Percentiles rank a stretch among this genome's conserved stretches.
phyloP scores from a whole-genome alignment of 2,797 vertebrate species.

The Thunnus albacares region DNA sequence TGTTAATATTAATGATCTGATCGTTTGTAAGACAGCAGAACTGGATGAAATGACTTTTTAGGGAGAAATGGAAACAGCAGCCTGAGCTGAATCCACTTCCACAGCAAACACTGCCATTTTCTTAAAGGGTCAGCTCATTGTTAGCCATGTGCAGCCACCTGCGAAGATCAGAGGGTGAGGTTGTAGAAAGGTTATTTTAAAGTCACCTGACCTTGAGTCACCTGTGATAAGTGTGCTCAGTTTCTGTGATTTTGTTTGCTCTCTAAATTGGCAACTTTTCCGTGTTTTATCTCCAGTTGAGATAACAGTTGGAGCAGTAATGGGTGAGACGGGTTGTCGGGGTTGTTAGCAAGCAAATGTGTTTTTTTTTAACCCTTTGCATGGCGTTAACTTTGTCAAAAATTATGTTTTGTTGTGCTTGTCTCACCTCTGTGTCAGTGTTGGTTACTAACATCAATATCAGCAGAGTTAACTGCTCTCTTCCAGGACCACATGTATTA shows the following conservation, averaged over 20 bases:
- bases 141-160: constrained; percentile 5
- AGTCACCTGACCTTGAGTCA: constrained; percentile 50
- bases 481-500: constrained; percentile 5
- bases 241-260: constrained; percentile 53
- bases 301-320: constrained; percentile 63
- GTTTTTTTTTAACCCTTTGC: constrained; percentile 43
- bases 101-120: constrained; percentile 45
- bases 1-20: constrained; percentile 32
- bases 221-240: constrained; percentile 34
- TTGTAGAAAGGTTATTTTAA: constrained; percentile 39
- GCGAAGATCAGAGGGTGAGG: constrained; percentile 9
- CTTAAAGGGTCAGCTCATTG: background rate
- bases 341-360: constrained; percentile 22
- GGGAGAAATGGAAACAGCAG: constrained; percentile 5
- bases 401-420: constrained; percentile 17
- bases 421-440: constrained; percentile 28
- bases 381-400: constrained; percentile 18
- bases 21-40: background rate
- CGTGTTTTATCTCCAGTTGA: constrained; percentile 54
- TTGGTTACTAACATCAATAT: constrained; percentile 40
- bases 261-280: constrained; percentile 32
- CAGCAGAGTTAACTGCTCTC: constrained; percentile 16
- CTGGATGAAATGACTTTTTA: background rate
- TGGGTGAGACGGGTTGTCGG: constrained; percentile 13
- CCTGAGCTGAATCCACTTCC: constrained; percentile 6